phyloP scores from a whole-genome alignment of 2,888 invertebrate species.

The Ectemnius continuus region DNA sequence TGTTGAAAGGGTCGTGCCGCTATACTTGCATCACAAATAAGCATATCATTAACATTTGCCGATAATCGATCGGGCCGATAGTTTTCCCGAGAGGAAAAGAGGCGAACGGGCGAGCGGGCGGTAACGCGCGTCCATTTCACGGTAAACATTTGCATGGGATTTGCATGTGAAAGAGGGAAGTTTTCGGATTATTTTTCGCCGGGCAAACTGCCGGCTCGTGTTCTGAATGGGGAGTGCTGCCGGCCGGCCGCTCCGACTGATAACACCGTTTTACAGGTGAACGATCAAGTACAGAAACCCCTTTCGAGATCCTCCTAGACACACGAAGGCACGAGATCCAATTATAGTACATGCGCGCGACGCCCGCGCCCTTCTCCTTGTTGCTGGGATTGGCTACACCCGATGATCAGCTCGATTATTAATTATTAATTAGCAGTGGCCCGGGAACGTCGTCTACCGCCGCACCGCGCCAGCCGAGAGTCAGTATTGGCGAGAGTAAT shows the following conservation, averaged over 20 bases:
- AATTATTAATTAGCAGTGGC: constrained; percentile 50
- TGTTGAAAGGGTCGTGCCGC: too few relatives aligned
- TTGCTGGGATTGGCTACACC: constrained; percentile 22
- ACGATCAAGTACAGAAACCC: constrained; percentile 19
- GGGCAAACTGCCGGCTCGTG: too few relatives aligned
- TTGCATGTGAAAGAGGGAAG: too few relatives aligned
- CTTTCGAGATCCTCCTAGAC: constrained; percentile 11
- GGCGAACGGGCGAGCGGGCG: too few relatives aligned
- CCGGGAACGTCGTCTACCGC: constrained; percentile 21
- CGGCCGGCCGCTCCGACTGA: too few relatives aligned
- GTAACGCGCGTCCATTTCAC: too few relatives aligned
- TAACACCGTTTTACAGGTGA: constrained; percentile 21
- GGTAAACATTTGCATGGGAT: too few relatives aligned
- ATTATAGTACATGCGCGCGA: constrained; percentile 41
- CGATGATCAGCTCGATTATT: constrained; percentile 38
- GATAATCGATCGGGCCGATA: not conserved
- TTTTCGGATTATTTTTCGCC: too few relatives aligned
- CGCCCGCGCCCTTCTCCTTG: constrained; percentile 26
- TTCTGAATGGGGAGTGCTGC: too few relatives aligned
- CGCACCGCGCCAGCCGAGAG: too few relatives aligned
- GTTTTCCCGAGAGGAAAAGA: too few relatives aligned
- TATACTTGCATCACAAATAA: too few relatives aligned
- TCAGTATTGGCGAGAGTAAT: constrained; percentile 11
- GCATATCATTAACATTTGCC: not conserved
- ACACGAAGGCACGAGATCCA: constrained; percentile 39